A percentile compares a stretch with the other conserved stretches of the same genome.
Evolutionary conservation across 2,888 invertebrate species (phyloP).

Genomic region (Protodeltote pygarga): DNA sequence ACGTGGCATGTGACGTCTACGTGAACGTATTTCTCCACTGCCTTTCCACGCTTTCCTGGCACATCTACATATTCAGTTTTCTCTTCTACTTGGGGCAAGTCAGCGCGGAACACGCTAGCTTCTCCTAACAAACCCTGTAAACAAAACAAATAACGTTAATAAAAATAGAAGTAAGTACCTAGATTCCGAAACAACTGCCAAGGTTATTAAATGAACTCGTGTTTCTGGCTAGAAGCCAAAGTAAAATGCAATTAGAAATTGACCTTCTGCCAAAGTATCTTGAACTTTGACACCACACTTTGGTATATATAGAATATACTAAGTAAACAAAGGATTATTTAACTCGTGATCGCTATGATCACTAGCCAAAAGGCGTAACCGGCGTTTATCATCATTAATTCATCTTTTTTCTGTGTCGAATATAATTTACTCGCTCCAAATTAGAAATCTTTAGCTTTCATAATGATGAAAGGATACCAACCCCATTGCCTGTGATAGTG

Average conservation of each 20-base stretch:
- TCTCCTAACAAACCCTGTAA: constrained; percentile 86
- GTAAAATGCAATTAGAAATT: constrained; percentile 58
- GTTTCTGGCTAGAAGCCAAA: constrained; percentile 59
- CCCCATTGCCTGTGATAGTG: constrained; percentile 87
- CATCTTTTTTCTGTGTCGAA: not conserved
- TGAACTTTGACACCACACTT: constrained; percentile 57
- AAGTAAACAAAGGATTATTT: constrained; percentile 63
- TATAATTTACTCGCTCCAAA: no score
- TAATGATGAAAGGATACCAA: constrained; percentile 58
- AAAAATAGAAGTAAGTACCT: constrained; percentile 49
- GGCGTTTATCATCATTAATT: constrained; percentile 1
- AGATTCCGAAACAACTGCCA: constrained; percentile 50
- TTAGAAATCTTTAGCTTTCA: no score
- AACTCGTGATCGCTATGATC: constrained; percentile 43
- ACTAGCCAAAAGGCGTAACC: constrained; percentile 43
- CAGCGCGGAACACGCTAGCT: constrained; percentile 89
- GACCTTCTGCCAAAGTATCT: constrained; percentile 59
- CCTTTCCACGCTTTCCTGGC: constrained; percentile 77
- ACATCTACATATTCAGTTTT: constrained; percentile 87
- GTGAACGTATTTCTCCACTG: constrained; percentile 89
- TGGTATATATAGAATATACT: constrained; percentile 36
- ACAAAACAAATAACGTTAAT: constrained; percentile 41
- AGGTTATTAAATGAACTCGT: constrained; percentile 48
- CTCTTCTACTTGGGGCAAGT: constrained; percentile 89
- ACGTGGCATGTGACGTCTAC: constrained; percentile 90